Percentiles rank a stretch among this genome's conserved stretches.
phyloP scores from a whole-genome alignment of 1,140 invertebrate species.

The Aphelinus certus region DNA sequence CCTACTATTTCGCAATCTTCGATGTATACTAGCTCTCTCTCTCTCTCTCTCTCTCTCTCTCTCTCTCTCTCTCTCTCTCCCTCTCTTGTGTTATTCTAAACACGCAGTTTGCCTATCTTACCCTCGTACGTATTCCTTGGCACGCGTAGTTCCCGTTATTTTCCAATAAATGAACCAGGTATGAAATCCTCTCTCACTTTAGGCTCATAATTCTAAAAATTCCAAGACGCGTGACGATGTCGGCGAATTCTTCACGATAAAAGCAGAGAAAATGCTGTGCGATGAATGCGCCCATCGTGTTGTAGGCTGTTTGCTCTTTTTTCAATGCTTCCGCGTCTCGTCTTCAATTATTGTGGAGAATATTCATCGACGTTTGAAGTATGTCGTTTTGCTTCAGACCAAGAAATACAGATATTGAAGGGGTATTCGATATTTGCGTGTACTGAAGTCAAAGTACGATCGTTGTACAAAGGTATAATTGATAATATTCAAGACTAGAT shows the following conservation, averaged over 20 bases:
- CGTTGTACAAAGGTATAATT: slow-evolving; percentile 16
- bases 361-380: slow-evolving; percentile 31
- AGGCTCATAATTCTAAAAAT: slow-evolving; percentile 27
- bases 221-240: background rate
- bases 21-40: background rate
- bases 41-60: no score
- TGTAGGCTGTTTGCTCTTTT: background rate
- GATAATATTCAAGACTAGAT: background rate
- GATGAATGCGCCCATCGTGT: background rate
- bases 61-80: background rate
- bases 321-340: background rate
- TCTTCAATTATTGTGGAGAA: background rate
- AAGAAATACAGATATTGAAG: slow-evolving; percentile 13
- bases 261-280: background rate
- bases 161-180: slow-evolving; percentile 28
- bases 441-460: slow-evolving; percentile 15
- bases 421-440: slow-evolving; percentile 26
- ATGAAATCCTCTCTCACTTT: background rate
- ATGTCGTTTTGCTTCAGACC: background rate
- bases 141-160: slow-evolving; percentile 18
- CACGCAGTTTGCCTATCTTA: background rate
- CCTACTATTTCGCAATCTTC: slow-evolving; percentile 27
- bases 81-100: slow-evolving; percentile 29
- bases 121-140: background rate
- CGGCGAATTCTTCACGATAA: background rate